These are phyloP conservation scores for Leptinotarsa haldemani DNA, from an alignment of 2,888 invertebrate genomes.

Conservation along the genomic window DNA sequence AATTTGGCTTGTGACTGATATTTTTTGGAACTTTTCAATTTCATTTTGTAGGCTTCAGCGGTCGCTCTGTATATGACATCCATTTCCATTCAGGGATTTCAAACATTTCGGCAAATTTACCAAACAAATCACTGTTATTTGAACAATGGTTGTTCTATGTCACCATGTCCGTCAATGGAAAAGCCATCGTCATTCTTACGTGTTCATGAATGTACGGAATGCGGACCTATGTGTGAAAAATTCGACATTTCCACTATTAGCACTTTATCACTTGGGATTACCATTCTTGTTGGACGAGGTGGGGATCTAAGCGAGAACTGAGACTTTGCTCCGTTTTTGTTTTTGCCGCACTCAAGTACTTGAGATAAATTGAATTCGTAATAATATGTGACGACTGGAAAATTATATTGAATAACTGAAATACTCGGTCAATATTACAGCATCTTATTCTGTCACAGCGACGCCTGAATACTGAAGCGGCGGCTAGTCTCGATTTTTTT, in stretches of 20 bases:
- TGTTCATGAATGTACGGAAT: neutral
- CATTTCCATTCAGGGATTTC: too few species aligned
- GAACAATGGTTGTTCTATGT: too few species aligned
- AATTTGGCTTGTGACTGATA: too few species aligned
- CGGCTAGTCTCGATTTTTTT: conserved; percentile 41
- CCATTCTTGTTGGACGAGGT: conserved; percentile 1
- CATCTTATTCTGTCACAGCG: conserved; percentile 18
- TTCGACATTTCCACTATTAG: neutral
- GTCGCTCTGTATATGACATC: too few species aligned
- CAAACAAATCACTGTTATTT: too few species aligned
- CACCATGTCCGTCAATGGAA: too few species aligned
- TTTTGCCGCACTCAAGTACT: conserved; percentile 22
- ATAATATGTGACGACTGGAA: conserved; percentile 23
- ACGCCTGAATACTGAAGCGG: conserved; percentile 30
- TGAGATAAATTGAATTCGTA: conserved; percentile 2
- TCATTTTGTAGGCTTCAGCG: too few species aligned
- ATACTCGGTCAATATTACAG: conserved; percentile 23
- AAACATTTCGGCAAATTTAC: too few species aligned
- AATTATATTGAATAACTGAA: conserved; percentile 26
- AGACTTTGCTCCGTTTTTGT: conserved; percentile 15
- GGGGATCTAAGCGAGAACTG: neutral
- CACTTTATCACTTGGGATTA: neutral
- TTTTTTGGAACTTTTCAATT: too few species aligned
- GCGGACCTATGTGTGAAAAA: neutral
- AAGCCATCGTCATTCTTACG: neutral